These are phyloP conservation scores for Ciconia stormi DNA, from an alignment of 2,113 vertebrate species.

Conservation along the genomic window DNA sequence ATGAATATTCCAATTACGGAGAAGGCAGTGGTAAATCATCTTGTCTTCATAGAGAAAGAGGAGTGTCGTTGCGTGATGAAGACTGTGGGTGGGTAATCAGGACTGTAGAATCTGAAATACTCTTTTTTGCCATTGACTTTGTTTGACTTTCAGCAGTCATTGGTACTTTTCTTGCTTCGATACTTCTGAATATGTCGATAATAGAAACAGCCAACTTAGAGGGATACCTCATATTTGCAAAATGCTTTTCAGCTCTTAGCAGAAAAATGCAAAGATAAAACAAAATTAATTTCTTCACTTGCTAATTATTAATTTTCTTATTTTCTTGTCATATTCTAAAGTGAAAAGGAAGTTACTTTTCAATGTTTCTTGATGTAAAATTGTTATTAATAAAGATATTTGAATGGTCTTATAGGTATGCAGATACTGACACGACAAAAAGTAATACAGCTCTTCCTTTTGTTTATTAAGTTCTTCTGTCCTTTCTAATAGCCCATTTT, in stretches of 20 bases:
- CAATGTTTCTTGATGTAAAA: neutral
- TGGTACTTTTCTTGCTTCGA: neutral
- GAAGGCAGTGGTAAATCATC: constrained; percentile 26
- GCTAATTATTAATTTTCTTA: neutral
- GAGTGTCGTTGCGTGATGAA: neutral
- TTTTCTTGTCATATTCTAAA: neutral
- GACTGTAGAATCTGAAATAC: neutral
- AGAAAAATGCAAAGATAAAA: neutral
- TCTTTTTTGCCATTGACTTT: neutral
- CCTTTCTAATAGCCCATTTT: neutral
- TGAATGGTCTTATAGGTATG: neutral
- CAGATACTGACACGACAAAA: neutral
- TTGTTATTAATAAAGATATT: neutral
- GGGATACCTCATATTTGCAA: neutral
- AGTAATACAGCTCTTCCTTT: neutral
- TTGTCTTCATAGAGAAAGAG: constrained; percentile 35
- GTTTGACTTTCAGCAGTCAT: neutral
- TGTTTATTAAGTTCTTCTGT: neutral
- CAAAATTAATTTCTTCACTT: neutral
- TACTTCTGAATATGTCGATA: neutral
- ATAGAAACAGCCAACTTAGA: neutral
- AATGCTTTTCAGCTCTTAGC: neutral
- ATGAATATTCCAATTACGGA: constrained; percentile 43
- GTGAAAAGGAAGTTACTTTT: neutral
- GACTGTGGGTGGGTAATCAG: constrained; percentile 31